Percentiles rank a stretch among this genome's conserved stretches.
These are phyloP conservation scores for Collichthys lucidus DNA, from an alignment of 2,113 vertebrate species.

Conservation along the genomic window DNA sequence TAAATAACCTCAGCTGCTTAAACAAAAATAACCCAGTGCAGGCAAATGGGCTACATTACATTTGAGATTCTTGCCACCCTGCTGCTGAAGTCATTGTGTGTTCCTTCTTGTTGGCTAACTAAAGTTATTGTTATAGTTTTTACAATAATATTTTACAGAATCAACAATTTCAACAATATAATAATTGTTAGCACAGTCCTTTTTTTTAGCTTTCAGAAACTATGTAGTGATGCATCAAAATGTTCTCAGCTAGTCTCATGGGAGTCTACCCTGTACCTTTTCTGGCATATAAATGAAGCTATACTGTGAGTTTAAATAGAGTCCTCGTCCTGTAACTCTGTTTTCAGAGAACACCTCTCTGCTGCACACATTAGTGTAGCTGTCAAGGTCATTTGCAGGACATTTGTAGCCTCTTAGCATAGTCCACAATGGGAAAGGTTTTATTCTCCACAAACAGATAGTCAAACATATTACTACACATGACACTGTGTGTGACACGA, in stretches of 20 bases:
- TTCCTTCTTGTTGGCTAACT: too few relatives aligned
- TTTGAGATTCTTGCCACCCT: too few relatives aligned
- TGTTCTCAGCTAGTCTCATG: not conserved
- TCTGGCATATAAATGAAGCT: not conserved
- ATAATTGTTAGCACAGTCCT: not conserved
- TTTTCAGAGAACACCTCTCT: not conserved
- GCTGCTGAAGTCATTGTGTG: too few relatives aligned
- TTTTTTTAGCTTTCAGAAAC: not conserved
- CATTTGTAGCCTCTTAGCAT: slow-evolving; percentile 5
- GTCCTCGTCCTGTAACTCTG: not conserved
- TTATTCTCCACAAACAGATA: slow-evolving; percentile 8
- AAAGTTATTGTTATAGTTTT: too few relatives aligned
- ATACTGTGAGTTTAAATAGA: not conserved
- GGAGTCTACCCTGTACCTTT: not conserved
- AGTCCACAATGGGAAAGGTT: not conserved
- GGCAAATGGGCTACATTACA: too few relatives aligned
- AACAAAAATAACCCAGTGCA: too few relatives aligned
- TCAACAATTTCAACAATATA: not conserved
- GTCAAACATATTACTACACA: not conserved
- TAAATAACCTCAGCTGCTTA: too few relatives aligned
- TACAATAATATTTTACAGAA: too few relatives aligned
- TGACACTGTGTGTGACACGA: not conserved
- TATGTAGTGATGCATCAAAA: not conserved
- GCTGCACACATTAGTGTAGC: slow-evolving; percentile 2
- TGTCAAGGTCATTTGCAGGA: slow-evolving; percentile 12